These are phyloP conservation scores for Felis catus DNA, from an alignment of 2,113 vertebrate genomes.

Conservation along the genomic window F.catus_Fca126_mat1.0 CM031413.1:80418501-80419000, in stretches of 20 bases:
- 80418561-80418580: not conserved
- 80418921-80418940: conserved; percentile 50
- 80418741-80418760: not conserved
- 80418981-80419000: conserved; percentile 56
- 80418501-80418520: conserved; percentile 6
- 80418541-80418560: not conserved
- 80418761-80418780: not conserved
- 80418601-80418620: not conserved
- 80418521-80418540: not conserved
- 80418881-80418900: conserved; percentile 64
- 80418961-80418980: conserved; percentile 70
- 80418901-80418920: conserved; percentile 49
- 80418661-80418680: not conserved
- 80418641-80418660: not conserved
- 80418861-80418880: conserved; percentile 60
- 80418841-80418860: conserved; percentile 57
- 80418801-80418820: not conserved
- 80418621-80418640: not conserved
- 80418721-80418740: not conserved
- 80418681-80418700: too few species aligned
- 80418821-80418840: conserved; percentile 69
- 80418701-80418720: not conserved
- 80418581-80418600: not conserved
- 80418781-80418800: not conserved
- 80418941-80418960: conserved; percentile 29